Evolutionary conservation across 2,113 vertebrate genomes (phyloP).

Genomic region (Calidris pugnax): DNA sequence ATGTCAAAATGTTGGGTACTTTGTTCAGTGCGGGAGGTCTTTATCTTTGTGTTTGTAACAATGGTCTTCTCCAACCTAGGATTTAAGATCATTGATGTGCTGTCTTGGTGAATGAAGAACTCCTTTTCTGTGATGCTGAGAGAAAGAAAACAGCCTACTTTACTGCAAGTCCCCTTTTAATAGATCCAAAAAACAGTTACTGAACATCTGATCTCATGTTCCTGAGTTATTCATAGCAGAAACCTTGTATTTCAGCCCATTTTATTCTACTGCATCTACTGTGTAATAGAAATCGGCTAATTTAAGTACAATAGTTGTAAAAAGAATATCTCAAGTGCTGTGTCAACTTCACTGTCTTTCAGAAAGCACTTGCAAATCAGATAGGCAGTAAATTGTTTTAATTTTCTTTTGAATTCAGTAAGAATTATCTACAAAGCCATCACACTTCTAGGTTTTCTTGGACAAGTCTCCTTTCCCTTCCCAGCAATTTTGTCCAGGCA

Average conservation of each 20-base stretch:
- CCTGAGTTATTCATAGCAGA: neutral
- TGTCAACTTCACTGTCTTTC: neutral
- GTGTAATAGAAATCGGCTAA: neutral
- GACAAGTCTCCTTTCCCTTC: neutral
- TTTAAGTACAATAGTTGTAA: neutral
- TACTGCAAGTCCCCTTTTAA: neutral
- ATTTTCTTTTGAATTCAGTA: neutral
- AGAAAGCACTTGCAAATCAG: neutral
- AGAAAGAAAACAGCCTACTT: neutral
- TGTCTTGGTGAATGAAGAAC: neutral
- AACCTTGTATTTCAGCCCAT: neutral
- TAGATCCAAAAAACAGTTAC: neutral
- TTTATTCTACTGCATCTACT: neutral
- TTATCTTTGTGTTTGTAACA: neutral
- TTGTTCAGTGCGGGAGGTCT: slow-evolving; percentile 38
- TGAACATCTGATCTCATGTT: neutral
- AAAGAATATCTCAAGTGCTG: neutral
- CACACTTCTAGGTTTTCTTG: neutral
- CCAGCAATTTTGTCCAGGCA: neutral
- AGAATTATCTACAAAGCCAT: neutral
- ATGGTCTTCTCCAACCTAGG: neutral
- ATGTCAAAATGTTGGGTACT: slow-evolving; percentile 1
- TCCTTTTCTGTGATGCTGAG: neutral
- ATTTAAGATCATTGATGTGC: slow-evolving; percentile 6
- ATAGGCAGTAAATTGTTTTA: neutral